phyloP scores from a whole-genome alignment of 2,113 vertebrate genomes.

The Etheostoma cragini region DNA sequence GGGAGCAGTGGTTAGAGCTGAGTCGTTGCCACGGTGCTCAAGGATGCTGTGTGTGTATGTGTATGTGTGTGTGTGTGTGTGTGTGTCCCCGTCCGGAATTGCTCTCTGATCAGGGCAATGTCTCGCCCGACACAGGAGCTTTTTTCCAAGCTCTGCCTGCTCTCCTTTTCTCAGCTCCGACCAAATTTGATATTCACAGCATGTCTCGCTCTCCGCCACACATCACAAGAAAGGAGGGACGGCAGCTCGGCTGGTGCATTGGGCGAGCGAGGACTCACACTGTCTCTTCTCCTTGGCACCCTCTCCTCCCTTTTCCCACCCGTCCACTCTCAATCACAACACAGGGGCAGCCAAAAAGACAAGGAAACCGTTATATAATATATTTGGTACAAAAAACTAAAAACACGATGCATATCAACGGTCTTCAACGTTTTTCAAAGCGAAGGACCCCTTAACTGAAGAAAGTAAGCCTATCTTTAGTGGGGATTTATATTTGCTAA shows the following conservation, averaged over 20 bases:
- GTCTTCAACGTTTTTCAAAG: no score
- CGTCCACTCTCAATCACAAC: conserved; percentile 20
- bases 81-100: conserved; percentile 8
- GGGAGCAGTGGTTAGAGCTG: neutral
- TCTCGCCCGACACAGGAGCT: conserved; percentile 42
- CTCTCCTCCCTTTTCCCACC: neutral
- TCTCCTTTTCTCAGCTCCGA: conserved; percentile 45
- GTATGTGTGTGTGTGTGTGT: conserved; percentile 1
- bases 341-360: conserved; percentile 20
- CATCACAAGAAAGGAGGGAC: conserved; percentile 51
- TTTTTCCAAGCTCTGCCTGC: conserved; percentile 54
- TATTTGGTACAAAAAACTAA: no score
- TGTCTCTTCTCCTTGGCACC: conserved; percentile 4
- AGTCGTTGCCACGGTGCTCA: conserved; percentile 7
- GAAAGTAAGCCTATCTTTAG: no score
- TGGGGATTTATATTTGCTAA: no score
- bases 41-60: conserved; percentile 9
- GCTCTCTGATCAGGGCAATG: conserved; percentile 37
- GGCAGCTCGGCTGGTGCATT: conserved; percentile 58
- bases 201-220: conserved; percentile 56
- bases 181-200: conserved; percentile 71
- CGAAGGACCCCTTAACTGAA: no score
- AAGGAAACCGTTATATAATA: no score
- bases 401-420: no score
- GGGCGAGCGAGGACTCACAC: conserved; percentile 18